Evolutionary conservation across 2,888 invertebrate species (phyloP), one percentile per base, ranked within the genome.

Genomic region (Palloptera scutellata): DNA sequence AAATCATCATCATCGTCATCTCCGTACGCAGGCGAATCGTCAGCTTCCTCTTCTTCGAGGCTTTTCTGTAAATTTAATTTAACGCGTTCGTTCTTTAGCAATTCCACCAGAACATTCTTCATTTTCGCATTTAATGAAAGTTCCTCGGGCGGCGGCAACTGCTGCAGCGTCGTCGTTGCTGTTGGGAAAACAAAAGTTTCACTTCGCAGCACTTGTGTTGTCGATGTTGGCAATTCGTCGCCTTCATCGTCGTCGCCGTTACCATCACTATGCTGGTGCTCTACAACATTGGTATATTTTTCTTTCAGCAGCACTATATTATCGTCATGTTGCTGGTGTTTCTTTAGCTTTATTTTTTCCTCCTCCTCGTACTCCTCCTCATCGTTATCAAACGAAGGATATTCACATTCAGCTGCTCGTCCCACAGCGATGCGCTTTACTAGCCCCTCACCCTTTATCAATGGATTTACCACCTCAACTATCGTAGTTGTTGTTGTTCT

Each of bases 121-220:
- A 85, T 85, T 83, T 85, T 85, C 63, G 85, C 85, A 78, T 85
- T 85, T 71, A 85, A 77, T 68, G 85, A 85, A 72, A 85, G 76
- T 73, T 84, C 84, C 66, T 73, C 65, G 66, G 72, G 74, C 51
- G 73, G 64, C 65, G 65, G 60, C 66, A 69, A 62, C 45, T 55
- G 12, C 68, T 74, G 74, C 53, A 71, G 58, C 66, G 67, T 45
- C 68, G 69, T 55, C 15, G 43, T 41, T 20, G 54, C 66, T 41
- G 59, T 64, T 17, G 79, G 77, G 60, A 79, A 66, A 15, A 82
- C 81, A 74, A 81, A 81, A 64, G 80, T 81, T 70, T 79, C 81
- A 63, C 82, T 82, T 57, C 80, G 81, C 68, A 79, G 61, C 72
- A 83, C 65, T 62, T 70, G 62, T 1, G 68, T 66, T 10, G 72